These are phyloP conservation scores for Nycticorax nycticorax DNA, from an alignment of 2,113 vertebrate species.

Conservation along the genomic window DNA sequence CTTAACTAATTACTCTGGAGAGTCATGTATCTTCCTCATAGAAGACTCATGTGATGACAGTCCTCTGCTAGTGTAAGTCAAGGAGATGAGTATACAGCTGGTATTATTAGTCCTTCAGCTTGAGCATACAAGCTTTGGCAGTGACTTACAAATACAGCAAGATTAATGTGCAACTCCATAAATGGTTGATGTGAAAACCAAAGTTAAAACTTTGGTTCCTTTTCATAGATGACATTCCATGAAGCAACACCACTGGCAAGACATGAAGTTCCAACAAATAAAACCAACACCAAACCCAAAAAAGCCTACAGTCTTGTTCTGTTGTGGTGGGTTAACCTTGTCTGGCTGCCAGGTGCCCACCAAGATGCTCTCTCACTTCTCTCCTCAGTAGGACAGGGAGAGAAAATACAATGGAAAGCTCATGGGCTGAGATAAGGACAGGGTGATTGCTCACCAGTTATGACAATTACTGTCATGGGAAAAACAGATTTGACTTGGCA, in stretches of 20 bases:
- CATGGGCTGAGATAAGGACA: not conserved
- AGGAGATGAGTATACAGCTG: not conserved
- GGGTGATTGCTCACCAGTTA: not conserved
- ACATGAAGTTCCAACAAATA: not conserved
- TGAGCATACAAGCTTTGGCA: not conserved
- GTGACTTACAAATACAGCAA: not conserved
- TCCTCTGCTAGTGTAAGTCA: not conserved
- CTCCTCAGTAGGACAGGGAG: not conserved
- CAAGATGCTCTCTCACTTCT: not conserved
- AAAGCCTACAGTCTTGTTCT: not conserved
- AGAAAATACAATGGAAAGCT: not conserved
- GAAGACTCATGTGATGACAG: not conserved
- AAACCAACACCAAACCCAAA: rapidly evolving
- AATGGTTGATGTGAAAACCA: not conserved
- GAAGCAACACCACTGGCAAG: not conserved
- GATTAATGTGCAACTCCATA: not conserved
- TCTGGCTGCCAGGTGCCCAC: not conserved
- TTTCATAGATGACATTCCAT: not conserved
- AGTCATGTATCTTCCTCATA: not conserved
- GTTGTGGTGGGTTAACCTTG: not conserved
- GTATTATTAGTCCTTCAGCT: not conserved
- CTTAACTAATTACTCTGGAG: not conserved
- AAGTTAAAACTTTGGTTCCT: not conserved
- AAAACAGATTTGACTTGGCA: not conserved
- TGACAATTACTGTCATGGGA: not conserved